Conservation (phyloP, 1,140 invertebrate species). For the Drosophila ambigua region DNA sequence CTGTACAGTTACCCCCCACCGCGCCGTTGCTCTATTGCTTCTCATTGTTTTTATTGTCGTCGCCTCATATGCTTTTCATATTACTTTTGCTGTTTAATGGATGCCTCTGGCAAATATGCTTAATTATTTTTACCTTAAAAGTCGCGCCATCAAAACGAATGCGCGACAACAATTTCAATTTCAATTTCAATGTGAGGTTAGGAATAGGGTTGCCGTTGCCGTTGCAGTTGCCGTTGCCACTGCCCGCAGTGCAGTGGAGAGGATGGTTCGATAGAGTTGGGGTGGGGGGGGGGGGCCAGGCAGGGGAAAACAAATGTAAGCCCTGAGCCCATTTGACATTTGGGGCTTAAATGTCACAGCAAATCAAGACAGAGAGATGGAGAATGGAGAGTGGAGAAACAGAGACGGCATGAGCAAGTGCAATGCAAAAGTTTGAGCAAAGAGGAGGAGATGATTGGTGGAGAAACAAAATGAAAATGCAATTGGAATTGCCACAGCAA, state of each 20-base stretch:
- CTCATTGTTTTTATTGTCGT: conserved; percentile 22
- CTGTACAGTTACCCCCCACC: too few species aligned
- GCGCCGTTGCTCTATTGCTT: conserved; percentile 25
- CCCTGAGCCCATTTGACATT: conserved; percentile 80
- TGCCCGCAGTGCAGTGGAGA: not conserved
- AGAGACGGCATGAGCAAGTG: conserved; percentile 46
- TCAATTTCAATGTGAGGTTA: conserved; percentile 8
- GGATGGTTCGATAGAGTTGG: not conserved
- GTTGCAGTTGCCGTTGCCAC: too few species aligned
- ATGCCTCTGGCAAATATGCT: conserved; percentile 73
- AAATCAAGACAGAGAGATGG: conserved; percentile 28
- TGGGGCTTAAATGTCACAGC: conserved; percentile 76
- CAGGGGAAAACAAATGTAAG: conserved; percentile 28
- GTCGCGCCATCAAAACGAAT: conserved; percentile 76
- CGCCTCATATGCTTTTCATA: conserved; percentile 59
- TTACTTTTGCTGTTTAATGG: conserved; percentile 41
- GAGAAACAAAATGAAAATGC: conserved; percentile 32
- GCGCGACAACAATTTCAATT: conserved; percentile 73
- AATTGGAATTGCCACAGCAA: conserved; percentile 38
- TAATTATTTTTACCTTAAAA: conserved; percentile 83
- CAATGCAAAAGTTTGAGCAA: conserved; percentile 51
- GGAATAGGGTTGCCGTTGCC: not conserved
- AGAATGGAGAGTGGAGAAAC: conserved; percentile 16
- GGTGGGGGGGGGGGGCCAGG: not conserved
- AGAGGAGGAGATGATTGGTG: conserved; percentile 16